Percentiles rank a stretch among this genome's conserved stretches.
These are phyloP conservation scores for Romanogobio albipinnatus DNA, from an alignment of 2,113 vertebrate genomes.

Conservation along the genomic window DNA sequence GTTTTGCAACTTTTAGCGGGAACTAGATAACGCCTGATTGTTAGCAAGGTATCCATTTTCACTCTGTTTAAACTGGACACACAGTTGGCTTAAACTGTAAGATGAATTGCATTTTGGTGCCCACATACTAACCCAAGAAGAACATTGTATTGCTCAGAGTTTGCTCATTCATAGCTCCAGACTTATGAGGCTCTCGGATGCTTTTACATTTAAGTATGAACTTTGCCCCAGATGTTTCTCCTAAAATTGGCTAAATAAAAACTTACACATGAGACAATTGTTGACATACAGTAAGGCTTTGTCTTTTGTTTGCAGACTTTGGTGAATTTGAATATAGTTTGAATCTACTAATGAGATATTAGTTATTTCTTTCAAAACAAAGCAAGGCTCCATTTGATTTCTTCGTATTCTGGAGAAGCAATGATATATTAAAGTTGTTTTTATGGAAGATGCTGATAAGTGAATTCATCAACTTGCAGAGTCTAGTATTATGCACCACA, in stretches of 20 bases:
- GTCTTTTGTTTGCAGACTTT: neutral
- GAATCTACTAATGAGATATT: neutral
- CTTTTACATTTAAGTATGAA: neutral
- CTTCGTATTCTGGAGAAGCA: neutral
- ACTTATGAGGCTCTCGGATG: neutral
- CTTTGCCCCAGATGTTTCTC: neutral
- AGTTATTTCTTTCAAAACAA: neutral
- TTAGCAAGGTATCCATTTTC: neutral
- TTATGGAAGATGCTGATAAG: conserved; percentile 5
- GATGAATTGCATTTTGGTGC: conserved; percentile 1
- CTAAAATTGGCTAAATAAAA: neutral
- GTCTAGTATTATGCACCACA: neutral
- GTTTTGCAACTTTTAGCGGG: neutral
- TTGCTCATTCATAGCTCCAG: neutral
- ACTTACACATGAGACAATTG: neutral
- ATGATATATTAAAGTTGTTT: neutral
- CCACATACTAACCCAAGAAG: neutral
- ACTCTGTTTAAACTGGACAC: neutral
- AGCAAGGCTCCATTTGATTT: neutral
- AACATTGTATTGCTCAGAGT: neutral
- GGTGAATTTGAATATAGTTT: neutral
- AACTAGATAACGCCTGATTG: neutral
- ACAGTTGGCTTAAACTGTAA: neutral
- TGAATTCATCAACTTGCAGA: neutral
- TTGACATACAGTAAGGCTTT: neutral